Percentiles rank a stretch among this genome's conserved stretches.
Evolutionary conservation across 2,797 vertebrate species (phyloP).

Genomic region (Masticophis lateralis): DNA sequence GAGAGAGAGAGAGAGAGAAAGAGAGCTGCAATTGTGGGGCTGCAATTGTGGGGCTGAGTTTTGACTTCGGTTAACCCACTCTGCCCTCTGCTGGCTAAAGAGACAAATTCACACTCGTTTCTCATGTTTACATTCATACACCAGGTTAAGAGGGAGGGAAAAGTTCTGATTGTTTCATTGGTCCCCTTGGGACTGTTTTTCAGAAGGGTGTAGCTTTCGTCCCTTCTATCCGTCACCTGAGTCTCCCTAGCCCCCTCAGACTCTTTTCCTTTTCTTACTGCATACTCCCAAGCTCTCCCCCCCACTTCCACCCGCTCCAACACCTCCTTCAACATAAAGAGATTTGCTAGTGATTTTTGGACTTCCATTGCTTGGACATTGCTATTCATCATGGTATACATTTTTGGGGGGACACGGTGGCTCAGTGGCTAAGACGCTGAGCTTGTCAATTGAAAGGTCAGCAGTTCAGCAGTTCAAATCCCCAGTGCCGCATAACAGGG

Average conservation of each 20-base stretch:
- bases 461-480: no score
- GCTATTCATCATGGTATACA: neutral
- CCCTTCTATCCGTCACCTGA: neutral
- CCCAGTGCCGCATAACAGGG: no score
- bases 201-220: neutral
- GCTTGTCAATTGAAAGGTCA: no score
- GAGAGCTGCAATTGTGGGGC: neutral
- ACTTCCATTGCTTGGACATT: neutral
- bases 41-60: neutral
- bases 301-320: neutral
- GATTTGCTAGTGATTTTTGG: neutral
- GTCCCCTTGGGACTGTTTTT: neutral
- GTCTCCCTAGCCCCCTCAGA: neutral
- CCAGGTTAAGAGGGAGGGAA: neutral
- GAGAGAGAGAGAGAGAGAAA: neutral
- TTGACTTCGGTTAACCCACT: neutral
- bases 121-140: neutral
- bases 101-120: neutral
- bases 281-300: neutral
- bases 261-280: neutral
- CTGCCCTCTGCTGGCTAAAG: neutral
- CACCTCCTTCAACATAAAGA: neutral
- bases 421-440: no score
- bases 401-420: neutral
- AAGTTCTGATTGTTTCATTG: neutral